Conservation (phyloP, 2,113 vertebrate genomes). For the Otis tarda region DNA sequence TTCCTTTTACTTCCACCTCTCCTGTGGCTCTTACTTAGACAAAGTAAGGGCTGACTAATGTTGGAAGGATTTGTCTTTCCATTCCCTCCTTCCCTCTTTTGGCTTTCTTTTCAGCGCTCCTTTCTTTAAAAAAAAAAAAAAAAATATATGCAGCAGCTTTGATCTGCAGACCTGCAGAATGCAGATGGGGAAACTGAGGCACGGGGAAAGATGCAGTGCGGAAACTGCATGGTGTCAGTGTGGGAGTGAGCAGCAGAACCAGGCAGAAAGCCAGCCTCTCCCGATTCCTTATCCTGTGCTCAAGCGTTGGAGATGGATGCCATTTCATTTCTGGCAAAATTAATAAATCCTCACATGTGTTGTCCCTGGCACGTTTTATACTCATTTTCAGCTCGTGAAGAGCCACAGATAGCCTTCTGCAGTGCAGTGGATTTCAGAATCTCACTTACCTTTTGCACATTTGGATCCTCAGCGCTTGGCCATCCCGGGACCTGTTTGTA, state of each 20-base stretch:
- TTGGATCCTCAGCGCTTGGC: not conserved
- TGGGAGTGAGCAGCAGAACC: not conserved
- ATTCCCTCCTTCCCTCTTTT: not conserved
- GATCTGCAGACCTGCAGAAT: not conserved
- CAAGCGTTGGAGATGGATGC: not conserved
- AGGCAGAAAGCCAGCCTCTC: not conserved
- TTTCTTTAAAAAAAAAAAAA: not conserved
- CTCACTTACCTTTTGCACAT: not conserved
- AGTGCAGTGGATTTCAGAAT: not conserved
- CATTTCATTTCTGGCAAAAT: not conserved
- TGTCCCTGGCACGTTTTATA: not conserved
- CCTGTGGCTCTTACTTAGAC: not conserved
- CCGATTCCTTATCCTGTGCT: not conserved
- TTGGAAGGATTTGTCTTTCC: not conserved
- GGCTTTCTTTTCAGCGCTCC: not conserved
- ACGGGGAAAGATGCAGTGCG: not conserved
- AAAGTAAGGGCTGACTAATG: not conserved
- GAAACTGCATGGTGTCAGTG: not conserved
- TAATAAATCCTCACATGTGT: not conserved
- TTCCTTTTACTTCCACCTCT: not conserved
- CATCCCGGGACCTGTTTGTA: not conserved
- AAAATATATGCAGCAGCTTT: not conserved
- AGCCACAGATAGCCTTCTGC: not conserved
- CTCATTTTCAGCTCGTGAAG: not conserved
- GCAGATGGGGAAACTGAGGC: conserved; percentile 6